Percentiles rank a stretch among this genome's conserved stretches.
These are phyloP conservation scores for Scrobipalpa costella DNA, from an alignment of 2,888 invertebrate genomes.

Conservation along the genomic window DNA sequence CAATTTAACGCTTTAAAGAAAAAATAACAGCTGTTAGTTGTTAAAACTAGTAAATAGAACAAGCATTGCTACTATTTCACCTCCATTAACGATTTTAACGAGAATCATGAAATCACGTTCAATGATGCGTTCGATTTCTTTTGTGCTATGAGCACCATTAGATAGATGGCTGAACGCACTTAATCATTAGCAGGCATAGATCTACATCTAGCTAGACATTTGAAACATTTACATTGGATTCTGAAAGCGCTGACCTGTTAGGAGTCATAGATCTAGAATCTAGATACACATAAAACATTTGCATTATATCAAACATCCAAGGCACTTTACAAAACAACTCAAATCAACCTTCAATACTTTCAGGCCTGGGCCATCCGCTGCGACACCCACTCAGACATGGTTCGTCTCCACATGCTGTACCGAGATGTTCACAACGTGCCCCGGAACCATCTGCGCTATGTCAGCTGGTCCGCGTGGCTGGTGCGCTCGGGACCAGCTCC, in stretches of 20 bases:
- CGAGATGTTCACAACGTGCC: conserved; percentile 90
- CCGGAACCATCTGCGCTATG: conserved; percentile 86
- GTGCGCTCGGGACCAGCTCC: conserved; percentile 77
- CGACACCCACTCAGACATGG: conserved; percentile 88
- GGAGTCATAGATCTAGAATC: too few relatives aligned
- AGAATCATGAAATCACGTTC: background rate
- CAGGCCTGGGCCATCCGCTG: conserved; percentile 89
- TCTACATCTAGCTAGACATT: too few relatives aligned
- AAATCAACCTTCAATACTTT: background rate
- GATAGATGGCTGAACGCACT: too few relatives aligned
- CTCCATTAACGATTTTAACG: background rate
- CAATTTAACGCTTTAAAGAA: background rate
- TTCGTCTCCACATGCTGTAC: conserved; percentile 87
- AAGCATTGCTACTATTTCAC: conserved; percentile 1
- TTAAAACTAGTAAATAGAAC: conserved; percentile 2
- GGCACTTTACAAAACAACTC: background rate
- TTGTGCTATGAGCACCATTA: too few relatives aligned
- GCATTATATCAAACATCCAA: too few relatives aligned
- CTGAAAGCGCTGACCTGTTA: too few relatives aligned
- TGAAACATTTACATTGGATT: too few relatives aligned
- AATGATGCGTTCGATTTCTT: too few relatives aligned
- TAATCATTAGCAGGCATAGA: too few relatives aligned
- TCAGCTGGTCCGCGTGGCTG: conserved; percentile 87
- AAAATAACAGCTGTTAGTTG: background rate
- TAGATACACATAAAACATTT: too few relatives aligned